Conservation (phyloP, 1,140 invertebrate genomes). For the Epicauta chinensis region DNA sequence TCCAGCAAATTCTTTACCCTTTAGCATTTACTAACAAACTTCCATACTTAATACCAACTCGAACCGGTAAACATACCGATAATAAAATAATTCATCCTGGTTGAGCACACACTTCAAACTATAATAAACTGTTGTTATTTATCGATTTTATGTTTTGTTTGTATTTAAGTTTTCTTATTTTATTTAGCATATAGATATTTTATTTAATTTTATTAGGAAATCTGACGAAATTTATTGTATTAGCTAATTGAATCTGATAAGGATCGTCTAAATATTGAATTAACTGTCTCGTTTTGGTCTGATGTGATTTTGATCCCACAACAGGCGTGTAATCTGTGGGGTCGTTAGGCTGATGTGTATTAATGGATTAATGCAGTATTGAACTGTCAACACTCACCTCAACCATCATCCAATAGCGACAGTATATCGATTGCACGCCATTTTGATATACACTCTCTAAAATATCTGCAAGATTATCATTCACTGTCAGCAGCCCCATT, state of each 20-base stretch:
- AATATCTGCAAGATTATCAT: conserved; percentile 18
- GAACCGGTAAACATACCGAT: conserved; percentile 15
- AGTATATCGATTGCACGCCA: conserved; percentile 28
- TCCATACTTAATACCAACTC: background rate
- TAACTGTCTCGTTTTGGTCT: conserved; percentile 6
- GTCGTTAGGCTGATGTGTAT: conserved; percentile 39
- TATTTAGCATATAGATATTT: conserved; percentile 8
- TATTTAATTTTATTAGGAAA: background rate
- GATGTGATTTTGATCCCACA: conserved; percentile 17
- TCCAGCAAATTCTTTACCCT: conserved; percentile 17
- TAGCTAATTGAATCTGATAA: background rate
- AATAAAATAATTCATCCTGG: conserved; percentile 5
- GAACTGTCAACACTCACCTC: conserved; percentile 37
- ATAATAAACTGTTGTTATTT: too few species aligned
- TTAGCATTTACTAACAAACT: background rate
- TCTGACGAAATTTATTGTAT: background rate
- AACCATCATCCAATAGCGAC: conserved; percentile 30
- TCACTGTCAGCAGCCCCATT: conserved; percentile 20
- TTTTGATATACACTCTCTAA: conserved; percentile 25
- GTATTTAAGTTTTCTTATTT: too few species aligned
- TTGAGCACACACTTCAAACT: too few species aligned
- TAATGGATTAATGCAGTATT: conserved; percentile 42
- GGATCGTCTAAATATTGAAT: conserved; percentile 1
- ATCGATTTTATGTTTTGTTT: too few species aligned
- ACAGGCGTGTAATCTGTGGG: conserved; percentile 29